Conservation (phyloP, 2,113 vertebrate species). For the Globicephala melas region DNA sequence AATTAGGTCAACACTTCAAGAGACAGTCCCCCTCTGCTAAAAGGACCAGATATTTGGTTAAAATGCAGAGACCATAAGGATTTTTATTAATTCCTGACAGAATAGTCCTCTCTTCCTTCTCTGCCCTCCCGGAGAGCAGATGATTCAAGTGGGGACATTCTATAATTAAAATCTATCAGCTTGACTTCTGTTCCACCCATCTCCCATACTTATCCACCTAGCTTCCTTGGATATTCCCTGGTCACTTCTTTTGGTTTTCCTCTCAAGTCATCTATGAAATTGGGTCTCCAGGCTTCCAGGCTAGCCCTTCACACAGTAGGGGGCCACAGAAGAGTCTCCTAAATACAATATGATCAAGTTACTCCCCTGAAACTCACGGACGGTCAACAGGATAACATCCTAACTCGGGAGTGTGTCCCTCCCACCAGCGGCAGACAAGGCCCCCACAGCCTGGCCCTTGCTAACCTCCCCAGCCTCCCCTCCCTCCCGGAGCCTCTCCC, state of each 20-base stretch:
- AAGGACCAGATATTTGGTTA: not conserved
- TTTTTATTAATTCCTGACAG: not conserved
- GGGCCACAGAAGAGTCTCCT: not conserved
- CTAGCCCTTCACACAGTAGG: not conserved
- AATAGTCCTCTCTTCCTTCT: not conserved
- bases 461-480: not conserved
- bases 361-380: not conserved
- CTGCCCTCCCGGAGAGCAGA: not conserved
- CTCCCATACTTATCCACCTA: not conserved
- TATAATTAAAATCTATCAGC: not conserved
- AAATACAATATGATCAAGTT: not conserved
- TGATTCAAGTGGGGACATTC: not conserved
- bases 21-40: not conserved
- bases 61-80: not conserved
- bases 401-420: not conserved
- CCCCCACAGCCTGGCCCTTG: not conserved
- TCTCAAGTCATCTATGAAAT: not conserved
- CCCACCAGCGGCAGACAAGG: not conserved
- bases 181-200: not conserved
- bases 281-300: not conserved
- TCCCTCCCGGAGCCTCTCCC: not conserved
- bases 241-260: not conserved
- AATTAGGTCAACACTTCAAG: constrained; percentile 32
- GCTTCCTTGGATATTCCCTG: not conserved
- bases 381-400: not conserved